Percentiles rank a stretch among this genome's conserved stretches.
These are phyloP conservation scores for Hippocampus guttulatus DNA, from an alignment of 2,113 vertebrate genomes.

Conservation along the genomic window DNA sequence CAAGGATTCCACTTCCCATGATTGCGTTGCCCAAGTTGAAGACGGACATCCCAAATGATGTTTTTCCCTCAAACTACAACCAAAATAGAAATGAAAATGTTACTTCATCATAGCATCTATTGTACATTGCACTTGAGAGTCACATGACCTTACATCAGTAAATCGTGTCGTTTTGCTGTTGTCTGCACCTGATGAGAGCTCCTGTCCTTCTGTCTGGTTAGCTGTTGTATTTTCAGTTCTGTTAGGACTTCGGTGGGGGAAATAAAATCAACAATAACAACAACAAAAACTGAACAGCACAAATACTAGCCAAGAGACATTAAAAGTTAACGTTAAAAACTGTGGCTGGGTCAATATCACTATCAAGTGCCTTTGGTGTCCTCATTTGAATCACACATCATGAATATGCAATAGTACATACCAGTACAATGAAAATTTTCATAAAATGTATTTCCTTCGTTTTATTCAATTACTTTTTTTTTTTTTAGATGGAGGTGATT, in stretches of 20 bases:
- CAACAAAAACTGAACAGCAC: neutral
- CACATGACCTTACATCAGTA: slow-evolving; percentile 77
- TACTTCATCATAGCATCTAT: neutral
- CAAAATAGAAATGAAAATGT: slow-evolving; percentile 9
- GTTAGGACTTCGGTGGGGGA: slow-evolving; percentile 48
- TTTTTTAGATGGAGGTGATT: too few species aligned
- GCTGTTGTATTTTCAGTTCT: slow-evolving; percentile 76
- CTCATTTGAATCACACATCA: neutral
- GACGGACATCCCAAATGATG: slow-evolving; percentile 95
- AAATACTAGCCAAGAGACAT: neutral
- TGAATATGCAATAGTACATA: neutral
- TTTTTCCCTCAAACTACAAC: slow-evolving; percentile 92
- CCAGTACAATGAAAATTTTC: too few species aligned
- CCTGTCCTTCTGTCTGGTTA: slow-evolving; percentile 74
- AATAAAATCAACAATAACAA: neutral
- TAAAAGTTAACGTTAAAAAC: neutral
- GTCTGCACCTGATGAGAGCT: slow-evolving; percentile 76
- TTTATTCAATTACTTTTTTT: too few species aligned
- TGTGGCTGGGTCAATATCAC: neutral
- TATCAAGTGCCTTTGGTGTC: neutral
- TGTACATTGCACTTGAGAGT: neutral
- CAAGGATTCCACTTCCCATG: slow-evolving; percentile 97
- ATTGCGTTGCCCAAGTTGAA: slow-evolving; percentile 99
- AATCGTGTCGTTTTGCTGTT: slow-evolving; percentile 86
- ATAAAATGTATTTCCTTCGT: too few species aligned